Base-by-base conservation (phyloP, 2,113 vertebrate species). In the Dipodomys spectabilis region DNA sequence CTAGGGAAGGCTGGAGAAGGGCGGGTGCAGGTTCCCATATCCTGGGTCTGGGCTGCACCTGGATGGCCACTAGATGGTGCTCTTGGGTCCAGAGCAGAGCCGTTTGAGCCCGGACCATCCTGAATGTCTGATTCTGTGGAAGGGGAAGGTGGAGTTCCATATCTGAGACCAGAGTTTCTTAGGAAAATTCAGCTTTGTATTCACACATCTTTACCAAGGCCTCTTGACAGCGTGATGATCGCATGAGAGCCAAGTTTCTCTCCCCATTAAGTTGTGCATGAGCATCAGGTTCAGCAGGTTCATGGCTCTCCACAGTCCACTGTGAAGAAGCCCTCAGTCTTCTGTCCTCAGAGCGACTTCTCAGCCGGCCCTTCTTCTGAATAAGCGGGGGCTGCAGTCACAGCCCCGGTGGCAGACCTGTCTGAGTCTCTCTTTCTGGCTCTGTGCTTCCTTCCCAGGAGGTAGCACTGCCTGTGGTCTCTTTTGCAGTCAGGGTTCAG, bases 21-120 rank as follows among this genome's bases (percentile, higher is more conserved):
- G 19, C 27, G 4, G 2, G 39, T n/a, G 68, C 73, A 2, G 3
- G 27, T 30, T 27, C 57, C 45, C 44, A 19, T 27, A 28, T 62
- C 11, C 65, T 92, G 32, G 20, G 39, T 39, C 39, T 39, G 39
- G 39, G 39, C 5, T 93, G n/a, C 74, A 71, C 62, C 30, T 32
- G 53, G 5, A 20, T 60, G 73, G 9, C 89, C 94, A 88, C 94
- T 91, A 95, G 96, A 57, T 85, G 97, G 84, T 22, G 79, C 45
- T 67, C 89, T 49, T 25, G 78, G 32, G 45, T n/a, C 74, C 9
- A 10, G 45, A 82, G 64, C 83, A 5, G 8, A 25, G 73, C 30
- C 10, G 23, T 57, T 87, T 32, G 27, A 25, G 12, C 20, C 10
- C 19, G 49, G 69, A 25, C 6, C 35, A 11, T n/a, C 28, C 45